Percentiles rank a stretch among this genome's conserved stretches.
Evolutionary conservation across 2,888 invertebrate species (phyloP).

Genomic region (Trissoscelio sp.): DNA sequence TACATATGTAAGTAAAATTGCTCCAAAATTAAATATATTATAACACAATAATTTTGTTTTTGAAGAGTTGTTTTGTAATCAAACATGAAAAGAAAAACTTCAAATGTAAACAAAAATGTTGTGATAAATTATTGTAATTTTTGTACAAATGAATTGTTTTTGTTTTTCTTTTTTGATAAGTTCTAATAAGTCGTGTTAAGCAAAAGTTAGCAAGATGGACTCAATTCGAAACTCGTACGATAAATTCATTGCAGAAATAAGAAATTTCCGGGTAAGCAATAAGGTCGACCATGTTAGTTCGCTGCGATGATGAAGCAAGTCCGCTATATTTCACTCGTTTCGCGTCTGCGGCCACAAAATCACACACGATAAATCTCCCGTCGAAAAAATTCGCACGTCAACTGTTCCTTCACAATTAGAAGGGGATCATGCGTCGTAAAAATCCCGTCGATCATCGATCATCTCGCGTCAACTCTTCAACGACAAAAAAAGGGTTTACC

Average conservation of each 20-base stretch:
- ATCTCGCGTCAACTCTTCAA: constrained; percentile 1
- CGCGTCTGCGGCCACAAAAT: constrained; percentile 37
- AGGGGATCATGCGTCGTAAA: constrained; percentile 25
- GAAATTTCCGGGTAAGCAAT: constrained; percentile 80
- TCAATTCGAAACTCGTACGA: constrained; percentile 73
- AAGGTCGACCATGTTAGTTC: constrained; percentile 81
- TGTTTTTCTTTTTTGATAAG: no score
- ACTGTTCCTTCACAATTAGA: constrained; percentile 35
- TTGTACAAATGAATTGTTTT: no score
- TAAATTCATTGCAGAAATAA: constrained; percentile 80
- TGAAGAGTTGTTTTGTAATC: no score
- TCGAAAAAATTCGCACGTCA: constrained; percentile 35
- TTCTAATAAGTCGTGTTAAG: constrained; percentile 28
- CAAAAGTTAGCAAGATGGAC: constrained; percentile 40
- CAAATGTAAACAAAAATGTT: no score
- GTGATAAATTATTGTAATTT: no score
- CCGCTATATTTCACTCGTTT: constrained; percentile 36
- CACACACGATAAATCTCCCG: constrained; percentile 46
- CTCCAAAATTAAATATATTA: no score
- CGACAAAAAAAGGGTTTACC: no score
- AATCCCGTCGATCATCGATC: constrained; percentile 30
- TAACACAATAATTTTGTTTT: no score
- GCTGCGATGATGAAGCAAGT: constrained; percentile 44
- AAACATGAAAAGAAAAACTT: no score
- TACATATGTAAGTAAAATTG: no score